A percentile compares a stretch with the other conserved stretches of the same genome.
Evolutionary conservation across 1,140 invertebrate species (phyloP).

Genomic region (Watersipora subatra): DNA sequence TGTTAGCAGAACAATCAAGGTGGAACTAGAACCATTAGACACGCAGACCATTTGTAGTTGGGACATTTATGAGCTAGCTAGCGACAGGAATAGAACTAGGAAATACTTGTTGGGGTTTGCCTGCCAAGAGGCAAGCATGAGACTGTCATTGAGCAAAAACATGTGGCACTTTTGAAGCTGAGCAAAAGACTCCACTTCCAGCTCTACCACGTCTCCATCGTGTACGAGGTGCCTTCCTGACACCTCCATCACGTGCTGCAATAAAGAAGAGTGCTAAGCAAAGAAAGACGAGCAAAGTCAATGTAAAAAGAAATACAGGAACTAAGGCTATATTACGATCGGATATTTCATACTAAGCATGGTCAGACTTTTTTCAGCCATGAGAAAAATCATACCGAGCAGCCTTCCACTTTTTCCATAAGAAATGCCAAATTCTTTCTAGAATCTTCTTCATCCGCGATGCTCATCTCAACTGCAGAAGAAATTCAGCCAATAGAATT

Average conservation of each 20-base stretch:
- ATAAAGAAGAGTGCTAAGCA: slow-evolving; percentile 10
- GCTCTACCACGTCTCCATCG: slow-evolving; percentile 76
- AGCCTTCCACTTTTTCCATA: slow-evolving; percentile 75
- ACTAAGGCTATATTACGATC: too few species aligned
- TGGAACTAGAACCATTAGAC: too few species aligned
- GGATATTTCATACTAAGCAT: too few species aligned
- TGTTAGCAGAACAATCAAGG: too few species aligned
- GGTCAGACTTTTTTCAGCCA: too few species aligned
- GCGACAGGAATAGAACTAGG: slow-evolving; percentile 9
- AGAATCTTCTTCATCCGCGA: slow-evolving; percentile 47
- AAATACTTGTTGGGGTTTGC: slow-evolving; percentile 50
- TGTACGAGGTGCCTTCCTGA: slow-evolving; percentile 63
- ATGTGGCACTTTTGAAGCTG: slow-evolving; percentile 73
- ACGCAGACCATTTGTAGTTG: too few species aligned
- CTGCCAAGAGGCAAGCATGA: slow-evolving; percentile 62
- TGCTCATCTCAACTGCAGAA: slow-evolving; percentile 36
- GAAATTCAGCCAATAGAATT: not conserved
- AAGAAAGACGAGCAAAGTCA: slow-evolving; percentile 5
- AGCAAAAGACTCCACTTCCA: slow-evolving; percentile 71
- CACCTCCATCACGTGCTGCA: slow-evolving; percentile 54
- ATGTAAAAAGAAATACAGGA: slow-evolving; percentile 3
- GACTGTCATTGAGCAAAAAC: slow-evolving; percentile 79
- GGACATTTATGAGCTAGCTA: too few species aligned
- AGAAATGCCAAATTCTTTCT: slow-evolving; percentile 59
- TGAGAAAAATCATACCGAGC: slow-evolving; percentile 58